Evolutionary conservation across 2,797 vertebrate species (phyloP), one percentile per base, ranked within the genome.

Genomic region (Nannoperca obscura): DNA sequence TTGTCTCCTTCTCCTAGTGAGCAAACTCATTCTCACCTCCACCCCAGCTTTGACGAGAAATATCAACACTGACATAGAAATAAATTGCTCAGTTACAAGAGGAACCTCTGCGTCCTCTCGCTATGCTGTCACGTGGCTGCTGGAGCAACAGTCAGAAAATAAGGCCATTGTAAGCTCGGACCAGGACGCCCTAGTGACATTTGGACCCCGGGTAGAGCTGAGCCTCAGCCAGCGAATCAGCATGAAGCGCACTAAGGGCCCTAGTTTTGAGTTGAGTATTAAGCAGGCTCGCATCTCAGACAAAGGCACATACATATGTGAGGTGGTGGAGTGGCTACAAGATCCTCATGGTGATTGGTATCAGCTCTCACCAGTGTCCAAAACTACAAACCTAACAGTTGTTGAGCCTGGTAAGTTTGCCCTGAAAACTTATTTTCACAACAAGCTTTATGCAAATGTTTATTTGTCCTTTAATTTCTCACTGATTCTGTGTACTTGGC

Each of bases 121-220:
- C 6, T 90, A 96, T 1, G 86, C 90, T 0, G 49, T 97, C 52
- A 93, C 83, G 68, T 99, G 97, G 97, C 88, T 92, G 62, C 85
- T 94, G 67, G 74, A 71, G 38, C 71, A 62, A 15, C 7, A 52
- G 5, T 58, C 5, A 6, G 61, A 11, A 12, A 86, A 30, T 2
- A 78, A 86, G 74, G 91, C 73, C 88, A 14, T 76, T 20, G 17
- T 96, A 30, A 92, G 73, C 67, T 88, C 82, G 0, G 74, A 90
- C 82, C 88, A 49, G 44, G 90, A 92, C 30, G 91, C 84, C 7
- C 2, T 95, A 0, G 36, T 93, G 15, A 90, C 69, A 0, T 91
- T 81, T 24, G 92, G 76, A 3, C 24, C 89, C 30, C 15, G 58
- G 27, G 84, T 91, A 0, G 91, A 89, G 1, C 36, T 0, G 24